Percentiles rank a stretch among this genome's conserved stretches.
phyloP scores from a whole-genome alignment of 2,113 vertebrate genomes.

The Lycocorax pyrrhopterus region DNA sequence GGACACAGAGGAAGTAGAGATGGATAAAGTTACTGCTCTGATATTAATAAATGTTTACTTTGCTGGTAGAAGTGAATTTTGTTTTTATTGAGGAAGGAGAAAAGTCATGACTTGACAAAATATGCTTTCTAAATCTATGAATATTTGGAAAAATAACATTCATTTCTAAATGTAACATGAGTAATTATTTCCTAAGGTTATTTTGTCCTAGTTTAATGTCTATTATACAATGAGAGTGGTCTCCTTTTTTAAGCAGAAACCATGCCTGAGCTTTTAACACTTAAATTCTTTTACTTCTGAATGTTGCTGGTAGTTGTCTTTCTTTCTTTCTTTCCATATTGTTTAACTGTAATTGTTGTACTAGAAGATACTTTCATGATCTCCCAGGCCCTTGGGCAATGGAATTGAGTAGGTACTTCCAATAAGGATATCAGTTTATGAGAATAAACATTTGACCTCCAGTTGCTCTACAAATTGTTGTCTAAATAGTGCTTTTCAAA shows the following conservation, averaged over 20 bases:
- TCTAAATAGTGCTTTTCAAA: background rate
- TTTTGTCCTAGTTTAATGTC: background rate
- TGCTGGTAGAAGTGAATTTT: background rate
- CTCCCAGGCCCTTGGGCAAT: background rate
- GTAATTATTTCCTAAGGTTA: background rate
- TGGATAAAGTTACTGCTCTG: background rate
- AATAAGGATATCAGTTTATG: background rate
- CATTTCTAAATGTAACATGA: background rate
- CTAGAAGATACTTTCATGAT: background rate
- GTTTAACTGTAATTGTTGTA: background rate
- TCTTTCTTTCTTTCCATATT: background rate
- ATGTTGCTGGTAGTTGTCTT: background rate
- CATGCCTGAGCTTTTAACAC: background rate
- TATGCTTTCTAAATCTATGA: background rate
- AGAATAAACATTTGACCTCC: background rate
- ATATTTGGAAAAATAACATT: background rate
- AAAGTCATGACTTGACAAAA: background rate
- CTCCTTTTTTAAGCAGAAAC: background rate
- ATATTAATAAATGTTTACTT: background rate
- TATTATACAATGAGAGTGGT: background rate
- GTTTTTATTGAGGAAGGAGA: background rate
- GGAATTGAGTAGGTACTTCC: background rate
- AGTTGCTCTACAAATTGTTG: background rate
- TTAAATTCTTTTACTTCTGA: background rate
- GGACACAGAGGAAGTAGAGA: background rate